phyloP scores from a whole-genome alignment of 1,140 invertebrate genomes.

The Leptopilina clavipes region DNA sequence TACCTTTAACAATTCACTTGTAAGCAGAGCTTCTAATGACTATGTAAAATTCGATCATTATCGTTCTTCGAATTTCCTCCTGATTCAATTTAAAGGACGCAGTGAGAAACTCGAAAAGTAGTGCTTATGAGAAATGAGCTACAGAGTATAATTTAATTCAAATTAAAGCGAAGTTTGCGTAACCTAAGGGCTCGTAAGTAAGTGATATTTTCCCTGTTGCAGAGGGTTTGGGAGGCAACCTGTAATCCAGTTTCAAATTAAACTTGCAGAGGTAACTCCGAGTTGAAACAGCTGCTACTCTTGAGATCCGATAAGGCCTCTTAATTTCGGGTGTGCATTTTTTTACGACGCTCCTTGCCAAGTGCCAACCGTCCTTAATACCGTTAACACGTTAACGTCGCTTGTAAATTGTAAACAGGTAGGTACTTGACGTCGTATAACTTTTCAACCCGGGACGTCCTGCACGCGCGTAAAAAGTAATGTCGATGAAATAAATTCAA shows the following conservation, averaged over 20 bases:
- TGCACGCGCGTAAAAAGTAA: slow-evolving; percentile 56
- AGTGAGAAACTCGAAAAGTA: slow-evolving; percentile 30
- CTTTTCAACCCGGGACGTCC: slow-evolving; percentile 42
- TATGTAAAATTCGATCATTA: no score
- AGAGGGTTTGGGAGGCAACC: neutral
- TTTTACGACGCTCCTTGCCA: slow-evolving; percentile 37
- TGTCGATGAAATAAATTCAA: slow-evolving; percentile 53
- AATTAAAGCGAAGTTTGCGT: neutral
- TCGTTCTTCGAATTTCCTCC: neutral
- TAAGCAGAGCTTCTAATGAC: no score
- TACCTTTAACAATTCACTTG: no score
- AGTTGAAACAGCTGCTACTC: slow-evolving; percentile 21
- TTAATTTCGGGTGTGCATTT: slow-evolving; percentile 54
- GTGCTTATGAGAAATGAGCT: slow-evolving; percentile 17
- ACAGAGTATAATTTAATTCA: slow-evolving; percentile 9
- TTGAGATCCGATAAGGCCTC: slow-evolving; percentile 43
- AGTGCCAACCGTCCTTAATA: slow-evolving; percentile 43
- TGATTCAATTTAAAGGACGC: slow-evolving; percentile 1
- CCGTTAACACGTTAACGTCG: slow-evolving; percentile 56
- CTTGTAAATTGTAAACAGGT: slow-evolving; percentile 51
- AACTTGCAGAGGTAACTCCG: slow-evolving; percentile 17
- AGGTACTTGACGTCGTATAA: slow-evolving; percentile 52
- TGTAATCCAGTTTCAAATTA: slow-evolving; percentile 25
- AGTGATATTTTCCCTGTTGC: slow-evolving; percentile 7
- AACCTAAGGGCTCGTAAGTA: slow-evolving; percentile 14